A percentile compares a stretch with the other conserved stretches of the same genome.
Evolutionary conservation across 2,113 vertebrate species (phyloP).

Genomic region (Fulica atra): DNA sequence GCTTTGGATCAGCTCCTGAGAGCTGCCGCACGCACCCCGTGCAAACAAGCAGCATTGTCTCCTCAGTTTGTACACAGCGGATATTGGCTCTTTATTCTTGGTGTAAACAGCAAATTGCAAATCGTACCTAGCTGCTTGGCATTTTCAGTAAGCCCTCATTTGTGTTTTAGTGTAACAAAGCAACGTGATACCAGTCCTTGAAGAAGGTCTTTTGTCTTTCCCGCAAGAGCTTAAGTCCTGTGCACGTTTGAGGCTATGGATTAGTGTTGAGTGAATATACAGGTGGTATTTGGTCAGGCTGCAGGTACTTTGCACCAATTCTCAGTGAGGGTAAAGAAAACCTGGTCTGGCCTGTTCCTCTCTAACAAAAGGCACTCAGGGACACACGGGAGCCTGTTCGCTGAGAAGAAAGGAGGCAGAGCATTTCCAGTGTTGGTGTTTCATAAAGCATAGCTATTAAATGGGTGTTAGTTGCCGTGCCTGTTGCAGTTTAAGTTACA

Average conservation of each 20-base stretch:
- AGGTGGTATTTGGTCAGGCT: background rate
- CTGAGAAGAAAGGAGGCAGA: background rate
- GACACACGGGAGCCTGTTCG: background rate
- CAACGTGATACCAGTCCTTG: background rate
- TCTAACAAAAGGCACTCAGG: background rate
- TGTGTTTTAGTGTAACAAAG: background rate
- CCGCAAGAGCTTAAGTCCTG: background rate
- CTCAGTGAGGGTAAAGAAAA: background rate
- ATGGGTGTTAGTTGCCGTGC: background rate
- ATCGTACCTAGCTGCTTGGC: accelerated
- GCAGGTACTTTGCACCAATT: background rate
- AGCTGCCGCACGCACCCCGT: accelerated
- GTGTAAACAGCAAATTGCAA: background rate
- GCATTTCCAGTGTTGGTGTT: background rate
- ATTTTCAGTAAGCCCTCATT: background rate
- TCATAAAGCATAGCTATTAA: background rate
- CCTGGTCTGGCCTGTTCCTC: background rate
- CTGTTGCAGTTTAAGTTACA: background rate
- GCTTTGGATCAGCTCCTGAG: background rate
- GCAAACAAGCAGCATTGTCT: background rate
- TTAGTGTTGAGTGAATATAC: background rate
- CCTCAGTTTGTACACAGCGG: background rate
- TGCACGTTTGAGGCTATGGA: background rate
- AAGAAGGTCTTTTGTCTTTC: background rate
- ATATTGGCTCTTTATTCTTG: background rate